A percentile compares a stretch with the other conserved stretches of the same genome.
phyloP scores from a whole-genome alignment of 2,888 invertebrate species.

The Pandemis heparana region DNA sequence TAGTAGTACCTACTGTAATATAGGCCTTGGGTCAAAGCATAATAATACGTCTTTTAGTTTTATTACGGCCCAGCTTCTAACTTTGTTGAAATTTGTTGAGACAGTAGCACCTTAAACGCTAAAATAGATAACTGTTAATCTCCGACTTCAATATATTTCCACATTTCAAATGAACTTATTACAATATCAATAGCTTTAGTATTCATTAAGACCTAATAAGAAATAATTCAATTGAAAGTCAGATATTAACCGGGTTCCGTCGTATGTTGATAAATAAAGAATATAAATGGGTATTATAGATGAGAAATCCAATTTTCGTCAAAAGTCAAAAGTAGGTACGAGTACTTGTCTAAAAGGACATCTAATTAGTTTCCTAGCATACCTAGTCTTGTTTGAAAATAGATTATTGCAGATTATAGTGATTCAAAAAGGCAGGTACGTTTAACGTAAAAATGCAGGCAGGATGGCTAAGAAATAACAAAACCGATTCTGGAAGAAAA shows the following conservation, averaged over 20 bases:
- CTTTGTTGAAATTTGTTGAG: neutral
- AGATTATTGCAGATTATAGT: too few relatives aligned
- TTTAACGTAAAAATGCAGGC: too few relatives aligned
- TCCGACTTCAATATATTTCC: neutral
- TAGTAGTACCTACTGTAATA: too few relatives aligned
- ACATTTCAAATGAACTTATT: constrained; percentile 5
- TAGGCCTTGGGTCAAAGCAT: too few relatives aligned
- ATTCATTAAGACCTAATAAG: constrained; percentile 34
- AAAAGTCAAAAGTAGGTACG: too few relatives aligned
- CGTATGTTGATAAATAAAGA: neutral
- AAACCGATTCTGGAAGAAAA: too few relatives aligned
- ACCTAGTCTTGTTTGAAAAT: too few relatives aligned
- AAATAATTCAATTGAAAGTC: constrained; percentile 25
- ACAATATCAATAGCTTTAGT: constrained; percentile 14
- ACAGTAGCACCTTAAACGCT: neutral
- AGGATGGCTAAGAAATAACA: too few relatives aligned
- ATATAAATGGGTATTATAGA: neutral
- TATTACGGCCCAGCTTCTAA: neutral
- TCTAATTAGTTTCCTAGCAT: too few relatives aligned
- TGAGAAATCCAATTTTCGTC: too few relatives aligned
- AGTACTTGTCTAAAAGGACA: neutral
- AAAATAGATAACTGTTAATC: constrained; percentile 8
- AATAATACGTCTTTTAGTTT: too few relatives aligned
- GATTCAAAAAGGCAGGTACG: too few relatives aligned
- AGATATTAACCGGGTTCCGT: constrained; percentile 20